Conservation (phyloP, 2,888 invertebrate genomes). For the Drosophila trichaetosa region DNA sequence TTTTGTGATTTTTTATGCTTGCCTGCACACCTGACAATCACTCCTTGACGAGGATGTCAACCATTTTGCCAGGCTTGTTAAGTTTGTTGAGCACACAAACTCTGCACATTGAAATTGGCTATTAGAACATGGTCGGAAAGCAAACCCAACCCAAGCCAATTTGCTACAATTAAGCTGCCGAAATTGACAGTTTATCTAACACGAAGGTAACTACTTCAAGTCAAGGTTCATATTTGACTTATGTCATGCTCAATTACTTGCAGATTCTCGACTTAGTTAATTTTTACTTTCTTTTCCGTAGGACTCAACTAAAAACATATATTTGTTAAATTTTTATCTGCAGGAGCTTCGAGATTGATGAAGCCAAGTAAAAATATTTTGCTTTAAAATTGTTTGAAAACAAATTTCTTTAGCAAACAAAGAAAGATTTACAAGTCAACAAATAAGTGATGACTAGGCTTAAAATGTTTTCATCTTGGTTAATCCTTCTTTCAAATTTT, state of each 20-base stretch:
- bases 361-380: neutral
- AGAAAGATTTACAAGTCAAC: neutral
- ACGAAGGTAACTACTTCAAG: constrained; percentile 4
- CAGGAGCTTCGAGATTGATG: neutral
- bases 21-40: constrained; percentile 38
- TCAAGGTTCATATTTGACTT: neutral
- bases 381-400: neutral
- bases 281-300: neutral
- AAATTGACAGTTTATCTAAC: constrained; percentile 40
- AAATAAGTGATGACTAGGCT: constrained; percentile 19
- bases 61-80: constrained; percentile 31
- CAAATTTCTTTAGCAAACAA: neutral
- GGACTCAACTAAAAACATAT: neutral
- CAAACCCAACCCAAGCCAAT: constrained; percentile 43
- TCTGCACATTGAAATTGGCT: constrained; percentile 40
- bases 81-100: constrained; percentile 27
- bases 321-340: neutral
- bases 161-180: constrained; percentile 50
- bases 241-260: neutral
- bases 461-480: constrained; percentile 9
- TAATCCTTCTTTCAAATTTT: constrained; percentile 15
- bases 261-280: neutral
- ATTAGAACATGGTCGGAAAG: constrained; percentile 31
- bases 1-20: constrained; percentile 26
- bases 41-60: constrained; percentile 17